Base-by-base conservation (phyloP, 2,888 invertebrate species). In the Belgica antarctica region DNA sequence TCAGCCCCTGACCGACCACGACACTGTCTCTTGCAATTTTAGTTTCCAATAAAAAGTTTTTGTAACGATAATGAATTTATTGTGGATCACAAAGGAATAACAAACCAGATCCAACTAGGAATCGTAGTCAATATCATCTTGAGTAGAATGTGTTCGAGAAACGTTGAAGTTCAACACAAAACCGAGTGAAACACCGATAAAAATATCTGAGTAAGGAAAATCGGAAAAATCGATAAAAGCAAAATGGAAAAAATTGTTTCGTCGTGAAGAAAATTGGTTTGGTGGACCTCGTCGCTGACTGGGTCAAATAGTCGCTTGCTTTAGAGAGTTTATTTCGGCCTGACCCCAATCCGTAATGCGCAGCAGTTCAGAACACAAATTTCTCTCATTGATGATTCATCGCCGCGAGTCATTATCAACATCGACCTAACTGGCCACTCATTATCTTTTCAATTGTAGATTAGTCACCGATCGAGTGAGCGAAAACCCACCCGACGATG, bases 401-500 rank as follows among this genome's bases (percentile, higher is more conserved):
- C 61, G 15, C 2, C n/a, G 2, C 41, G 15, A 41, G 41, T 41
- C 15, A n/a, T 41, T 41, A n/a, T 4, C 41, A 12, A n/a, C n/a
- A 41, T 41, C 15, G n/a, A n/a, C n/a, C 41, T n/a, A 12, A n/a
- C 25, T 24, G 5, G n/a, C 57, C 25, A 24, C n/a, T n/a, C n/a
- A n/a, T n/a, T n/a, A n/a, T 19, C 1, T 36, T 63, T 63, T 12
- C 36, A 41, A 27, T 34, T 62, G 1, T 62, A 63, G 63, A 63
- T 36, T 41, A 36, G 46, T 47, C 47, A 66, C 41, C 19, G 27
- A 28, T 63, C 41, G 8, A 4, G 24, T 19, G n/a, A n/a, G n/a
- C n/a, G n/a, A 36, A 1, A 41, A 31, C 10, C 2, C 27, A 15
- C 8, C 22, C 19, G 2, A 80, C 75, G 72, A 94, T 94, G 94